A percentile compares a stretch with the other conserved stretches of the same genome.
phyloP scores from a whole-genome alignment of 92 coral and sea anemone genomes.

The Plumapathes pennacea region DNA sequence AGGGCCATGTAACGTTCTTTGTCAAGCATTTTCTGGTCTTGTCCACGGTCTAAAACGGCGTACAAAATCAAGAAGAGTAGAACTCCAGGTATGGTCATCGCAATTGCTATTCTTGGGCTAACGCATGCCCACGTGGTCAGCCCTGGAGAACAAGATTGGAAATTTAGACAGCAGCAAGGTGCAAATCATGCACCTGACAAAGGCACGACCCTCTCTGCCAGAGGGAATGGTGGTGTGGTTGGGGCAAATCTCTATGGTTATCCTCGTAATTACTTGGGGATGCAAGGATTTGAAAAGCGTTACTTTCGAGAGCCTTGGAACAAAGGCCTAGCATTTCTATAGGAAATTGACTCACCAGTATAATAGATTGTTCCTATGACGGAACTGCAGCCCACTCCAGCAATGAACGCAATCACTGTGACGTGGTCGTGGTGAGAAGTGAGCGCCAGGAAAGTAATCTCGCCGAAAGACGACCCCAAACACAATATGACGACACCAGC shows the following conservation, averaged over 20 bases:
- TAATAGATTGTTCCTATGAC: slow-evolving; percentile 54
- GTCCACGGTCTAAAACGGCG: slow-evolving; percentile 29
- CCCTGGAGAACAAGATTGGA: slow-evolving; percentile 5
- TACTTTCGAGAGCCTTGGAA: too few species aligned
- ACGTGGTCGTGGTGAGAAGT: slow-evolving; percentile 37
- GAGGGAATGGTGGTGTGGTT: too few species aligned
- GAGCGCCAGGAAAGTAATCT: slow-evolving; percentile 47
- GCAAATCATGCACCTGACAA: too few species aligned
- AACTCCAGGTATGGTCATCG: slow-evolving; percentile 48
- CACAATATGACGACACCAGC: slow-evolving; percentile 40
- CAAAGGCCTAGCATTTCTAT: too few species aligned
- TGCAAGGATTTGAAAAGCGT: too few species aligned
- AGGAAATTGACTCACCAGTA: slow-evolving; percentile 49
- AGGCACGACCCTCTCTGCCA: too few species aligned
- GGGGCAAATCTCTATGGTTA: too few species aligned
- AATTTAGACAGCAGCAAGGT: too few species aligned
- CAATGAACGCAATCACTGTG: slow-evolving; percentile 59
- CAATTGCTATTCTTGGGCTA: slow-evolving; percentile 30
- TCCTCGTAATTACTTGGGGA: too few species aligned
- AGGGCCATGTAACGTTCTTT: too few species aligned
- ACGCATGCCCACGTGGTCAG: slow-evolving; percentile 51
- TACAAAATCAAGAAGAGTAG: slow-evolving; percentile 34
- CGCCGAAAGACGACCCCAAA: slow-evolving; percentile 46
- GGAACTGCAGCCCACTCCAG: slow-evolving; percentile 48
- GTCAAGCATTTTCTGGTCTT: too few species aligned